phyloP scores from a whole-genome alignment of 2,797 vertebrate species.

The Galago senegalensis region DNA sequence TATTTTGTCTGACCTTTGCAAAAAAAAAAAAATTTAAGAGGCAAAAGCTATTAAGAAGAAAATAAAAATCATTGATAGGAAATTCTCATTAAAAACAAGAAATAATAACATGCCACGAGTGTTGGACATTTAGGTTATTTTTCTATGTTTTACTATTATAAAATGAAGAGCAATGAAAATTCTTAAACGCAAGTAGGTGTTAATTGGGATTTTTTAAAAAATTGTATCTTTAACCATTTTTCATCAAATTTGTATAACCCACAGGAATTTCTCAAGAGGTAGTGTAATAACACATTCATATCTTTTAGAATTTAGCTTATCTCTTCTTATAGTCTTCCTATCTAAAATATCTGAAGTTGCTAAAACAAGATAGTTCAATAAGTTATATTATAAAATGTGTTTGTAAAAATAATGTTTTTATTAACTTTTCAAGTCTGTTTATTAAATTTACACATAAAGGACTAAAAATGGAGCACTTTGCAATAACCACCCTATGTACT shows the following conservation, averaged over 20 bases:
- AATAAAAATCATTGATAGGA: constrained; percentile 3
- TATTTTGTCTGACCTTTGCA: not conserved
- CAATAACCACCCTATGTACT: not conserved
- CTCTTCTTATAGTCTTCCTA: not conserved
- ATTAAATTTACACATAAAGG: constrained; percentile 22
- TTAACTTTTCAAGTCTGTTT: constrained; percentile 35
- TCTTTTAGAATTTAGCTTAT: constrained; percentile 23
- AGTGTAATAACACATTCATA: not conserved
- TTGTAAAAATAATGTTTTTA: constrained; percentile 11
- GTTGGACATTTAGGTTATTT: not conserved
- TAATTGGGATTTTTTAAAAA: not conserved
- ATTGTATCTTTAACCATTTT: not conserved
- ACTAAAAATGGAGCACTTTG: not conserved
- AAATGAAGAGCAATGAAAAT: constrained; percentile 10
- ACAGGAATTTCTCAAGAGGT: not conserved
- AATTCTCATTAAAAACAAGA: constrained; percentile 12
- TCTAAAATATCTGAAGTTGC: not conserved
- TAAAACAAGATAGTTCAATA: not conserved
- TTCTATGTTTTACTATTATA: constrained; percentile 19
- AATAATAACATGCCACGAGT: not conserved
- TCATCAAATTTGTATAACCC: constrained; percentile 32
- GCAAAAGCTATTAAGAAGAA: not conserved
- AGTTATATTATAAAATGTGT: constrained; percentile 3
- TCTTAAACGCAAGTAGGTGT: not conserved
- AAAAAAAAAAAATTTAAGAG: not conserved